These are phyloP conservation scores for Notarius lentiginosus DNA, from an alignment of 2,113 vertebrate genomes.

Conservation along the genomic window DNA sequence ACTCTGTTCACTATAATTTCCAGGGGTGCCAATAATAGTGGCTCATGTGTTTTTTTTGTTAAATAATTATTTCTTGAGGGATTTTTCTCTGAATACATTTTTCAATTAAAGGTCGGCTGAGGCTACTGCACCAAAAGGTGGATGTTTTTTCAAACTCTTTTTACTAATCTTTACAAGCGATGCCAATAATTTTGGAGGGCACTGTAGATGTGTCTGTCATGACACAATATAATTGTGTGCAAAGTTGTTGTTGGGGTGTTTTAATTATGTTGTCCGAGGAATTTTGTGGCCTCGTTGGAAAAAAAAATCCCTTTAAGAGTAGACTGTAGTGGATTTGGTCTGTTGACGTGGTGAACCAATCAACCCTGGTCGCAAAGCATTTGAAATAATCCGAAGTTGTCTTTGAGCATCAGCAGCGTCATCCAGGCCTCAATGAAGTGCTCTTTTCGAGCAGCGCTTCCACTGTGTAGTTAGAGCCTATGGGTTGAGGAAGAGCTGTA, in stretches of 20 bases:
- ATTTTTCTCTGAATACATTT: too few species aligned
- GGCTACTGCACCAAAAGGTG: too few species aligned
- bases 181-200: too few species aligned
- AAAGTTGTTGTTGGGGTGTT: background rate
- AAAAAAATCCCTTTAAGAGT: background rate
- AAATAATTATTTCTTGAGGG: too few species aligned
- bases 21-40: too few species aligned
- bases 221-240: background rate
- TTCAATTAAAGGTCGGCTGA: too few species aligned
- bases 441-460: conserved; percentile 39
- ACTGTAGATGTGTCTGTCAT: background rate
- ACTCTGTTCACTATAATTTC: too few species aligned
- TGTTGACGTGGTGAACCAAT: background rate
- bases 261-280: too few species aligned
- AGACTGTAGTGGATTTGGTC: too few species aligned
- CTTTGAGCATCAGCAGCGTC: conserved; percentile 25
- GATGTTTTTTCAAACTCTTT: too few species aligned
- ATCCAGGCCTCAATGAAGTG: conserved; percentile 32
- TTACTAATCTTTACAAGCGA: too few species aligned
- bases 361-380: conserved; percentile 9
- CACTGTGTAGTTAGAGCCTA: conserved; percentile 42
- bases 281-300: background rate
- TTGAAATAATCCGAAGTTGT: conserved; percentile 34
- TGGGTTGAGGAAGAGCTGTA: conserved; percentile 73
- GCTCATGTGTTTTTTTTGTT: too few species aligned